Evolutionary conservation across 2,888 invertebrate species (phyloP), one percentile per base, ranked within the genome.

Genomic region (Noctua janthe): DNA sequence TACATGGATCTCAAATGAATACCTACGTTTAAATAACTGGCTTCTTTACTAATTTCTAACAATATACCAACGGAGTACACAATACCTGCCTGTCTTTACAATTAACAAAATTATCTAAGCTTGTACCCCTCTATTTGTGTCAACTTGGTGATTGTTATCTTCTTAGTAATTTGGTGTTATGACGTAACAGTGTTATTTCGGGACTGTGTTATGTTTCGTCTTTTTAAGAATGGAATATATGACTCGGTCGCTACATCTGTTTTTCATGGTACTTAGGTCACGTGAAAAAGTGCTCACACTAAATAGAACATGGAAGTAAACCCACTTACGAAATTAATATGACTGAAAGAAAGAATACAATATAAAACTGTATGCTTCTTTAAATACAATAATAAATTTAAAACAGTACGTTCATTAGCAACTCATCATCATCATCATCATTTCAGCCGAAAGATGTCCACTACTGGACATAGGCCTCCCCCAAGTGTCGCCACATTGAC

Each of bases 91-190:
- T 71, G 62, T 56, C 71, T 66, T 70, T 64, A 56, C 43, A 64
- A 74, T 80, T 75, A 72, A 49, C 71, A 35, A 67, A 71, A 72
- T 69, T 74, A 39, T 64, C 49, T 49, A 29, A 54, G 29, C 49
- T 64, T 56, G 51, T 59, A 66, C 51, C 73, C 66, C 47, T 84
- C 71, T 59, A 74, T 72, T 74, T 67, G 3, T 62, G 66, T 20
- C 29, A 72, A 75, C 59, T 76, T 47, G 47, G 15, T 76, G 70
- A 71, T 86, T 73, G 66, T 82, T 76, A 71, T 67, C 70, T 62
- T 0, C 4, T 59, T 17, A 39, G 35, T 76, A 74, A 86, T 74
- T 83, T 76, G 8, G 51, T 59, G 47, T 49, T 71, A 66, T 66
- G 23, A 59, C 29, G 64, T 69, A 43, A 59, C 29, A 64, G 39